These are phyloP conservation scores for Neodiprion fabricii DNA, from an alignment of 1,140 invertebrate species.

Conservation along the genomic window DNA sequence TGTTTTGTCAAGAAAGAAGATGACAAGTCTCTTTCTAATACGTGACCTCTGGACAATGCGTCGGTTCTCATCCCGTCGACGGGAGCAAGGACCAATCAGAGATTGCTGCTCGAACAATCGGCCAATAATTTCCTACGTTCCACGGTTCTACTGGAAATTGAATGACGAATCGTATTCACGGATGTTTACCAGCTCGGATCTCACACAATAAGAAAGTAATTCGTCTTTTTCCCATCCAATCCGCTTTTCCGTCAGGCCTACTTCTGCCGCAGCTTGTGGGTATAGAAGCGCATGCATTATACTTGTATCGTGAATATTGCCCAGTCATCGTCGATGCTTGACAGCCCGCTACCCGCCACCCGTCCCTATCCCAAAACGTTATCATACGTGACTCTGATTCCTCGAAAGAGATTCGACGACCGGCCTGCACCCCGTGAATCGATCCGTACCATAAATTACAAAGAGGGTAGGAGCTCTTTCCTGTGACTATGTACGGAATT, in stretches of 20 bases:
- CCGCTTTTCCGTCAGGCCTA: neutral
- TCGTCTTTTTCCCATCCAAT: no score
- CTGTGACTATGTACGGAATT: neutral
- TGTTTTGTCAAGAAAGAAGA: constrained; percentile 32
- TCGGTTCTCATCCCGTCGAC: neutral
- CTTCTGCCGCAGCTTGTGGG: neutral
- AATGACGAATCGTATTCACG: neutral
- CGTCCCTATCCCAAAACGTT: neutral
- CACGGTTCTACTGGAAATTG: neutral
- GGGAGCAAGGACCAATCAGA: neutral
- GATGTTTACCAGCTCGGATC: neutral
- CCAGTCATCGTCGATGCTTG: neutral
- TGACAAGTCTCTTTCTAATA: constrained; percentile 41
- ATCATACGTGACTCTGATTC: constrained; percentile 2
- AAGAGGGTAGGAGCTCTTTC: neutral
- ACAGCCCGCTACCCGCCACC: neutral
- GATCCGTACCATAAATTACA: neutral
- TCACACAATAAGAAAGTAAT: neutral
- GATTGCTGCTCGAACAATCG: neutral
- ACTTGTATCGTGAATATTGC: neutral
- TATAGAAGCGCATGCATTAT: no score
- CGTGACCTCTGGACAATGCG: constrained; percentile 40
- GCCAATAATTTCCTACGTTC: neutral
- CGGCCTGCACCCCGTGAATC: neutral
- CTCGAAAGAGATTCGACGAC: neutral